Evolutionary conservation across 2,888 invertebrate genomes (phyloP).

Genomic region (Drosophila villosipedis): DNA sequence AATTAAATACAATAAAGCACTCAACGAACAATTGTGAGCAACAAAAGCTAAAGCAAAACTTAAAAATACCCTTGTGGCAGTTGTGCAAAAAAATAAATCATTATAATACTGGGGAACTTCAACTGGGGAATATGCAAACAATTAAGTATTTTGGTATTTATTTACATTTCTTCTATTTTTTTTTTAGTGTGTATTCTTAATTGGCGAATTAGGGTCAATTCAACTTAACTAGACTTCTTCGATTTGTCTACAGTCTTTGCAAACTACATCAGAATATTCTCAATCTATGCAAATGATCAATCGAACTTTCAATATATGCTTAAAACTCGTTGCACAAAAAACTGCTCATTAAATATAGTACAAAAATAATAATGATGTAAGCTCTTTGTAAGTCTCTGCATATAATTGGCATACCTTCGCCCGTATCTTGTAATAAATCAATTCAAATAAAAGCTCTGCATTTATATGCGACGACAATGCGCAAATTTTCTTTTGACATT

Average conservation of each 20-base stretch:
- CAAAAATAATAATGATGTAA: background rate
- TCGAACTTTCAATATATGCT: background rate
- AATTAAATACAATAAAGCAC: conserved; percentile 64
- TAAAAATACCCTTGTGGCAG: conserved; percentile 12
- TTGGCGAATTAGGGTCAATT: background rate
- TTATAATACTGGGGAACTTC: background rate
- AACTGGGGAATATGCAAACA: background rate
- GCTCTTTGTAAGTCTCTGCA: background rate
- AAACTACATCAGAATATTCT: background rate
- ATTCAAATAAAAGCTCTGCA: conserved; percentile 4
- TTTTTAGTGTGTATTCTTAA: background rate
- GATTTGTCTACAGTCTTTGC: background rate
- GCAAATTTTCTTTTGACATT: conserved; percentile 1
- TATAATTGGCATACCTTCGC: background rate
- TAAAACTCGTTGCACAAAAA: background rate
- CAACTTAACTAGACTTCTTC: background rate
- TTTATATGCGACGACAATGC: conserved; percentile 3
- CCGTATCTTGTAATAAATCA: background rate
- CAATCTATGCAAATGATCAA: background rate
- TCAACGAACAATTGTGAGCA: conserved; percentile 9
- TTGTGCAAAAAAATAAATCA: background rate
- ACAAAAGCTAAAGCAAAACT: conserved; percentile 2
- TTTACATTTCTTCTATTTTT: background rate
- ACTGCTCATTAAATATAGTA: background rate
- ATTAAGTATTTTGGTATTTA: background rate